A percentile compares a stretch with the other conserved stretches of the same genome.
phyloP scores from a whole-genome alignment of 2,888 invertebrate genomes.

The Ernsta delagoae region DNA sequence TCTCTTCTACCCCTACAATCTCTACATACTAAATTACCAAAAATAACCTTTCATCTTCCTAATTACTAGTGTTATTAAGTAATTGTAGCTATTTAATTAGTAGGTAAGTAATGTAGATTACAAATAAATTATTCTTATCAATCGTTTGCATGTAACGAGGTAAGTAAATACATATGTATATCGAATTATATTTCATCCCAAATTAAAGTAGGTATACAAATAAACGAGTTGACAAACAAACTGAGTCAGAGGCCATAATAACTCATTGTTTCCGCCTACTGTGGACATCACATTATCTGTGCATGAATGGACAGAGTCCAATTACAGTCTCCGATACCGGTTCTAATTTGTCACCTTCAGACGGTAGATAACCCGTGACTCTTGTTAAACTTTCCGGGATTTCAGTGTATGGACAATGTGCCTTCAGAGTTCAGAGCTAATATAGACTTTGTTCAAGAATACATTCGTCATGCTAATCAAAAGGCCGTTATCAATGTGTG shows the following conservation, averaged over 20 bases:
- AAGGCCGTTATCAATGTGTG: background rate
- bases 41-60: no score
- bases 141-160: background rate
- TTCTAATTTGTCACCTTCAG: constrained; percentile 53
- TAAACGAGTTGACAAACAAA: constrained; percentile 15
- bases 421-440: background rate
- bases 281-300: constrained; percentile 25
- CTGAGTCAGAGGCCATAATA: constrained; percentile 29
- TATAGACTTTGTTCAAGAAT: constrained; percentile 3
- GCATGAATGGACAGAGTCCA: constrained; percentile 38
- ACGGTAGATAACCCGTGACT: constrained; percentile 46
- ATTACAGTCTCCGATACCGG: constrained; percentile 14
- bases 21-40: no score
- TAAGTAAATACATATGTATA: background rate
- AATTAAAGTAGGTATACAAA: background rate
- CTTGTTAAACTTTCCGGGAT: constrained; percentile 22
- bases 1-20: no score
- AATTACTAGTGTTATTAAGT: no score
- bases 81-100: no score
- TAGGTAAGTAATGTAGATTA: no score
- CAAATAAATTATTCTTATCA: no score
- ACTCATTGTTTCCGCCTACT: constrained; percentile 29
- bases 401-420: constrained; percentile 11
- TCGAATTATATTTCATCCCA: background rate
- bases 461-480: background rate